These are phyloP conservation scores for Apodemus speciosus DNA, from an alignment of 2,113 vertebrate species.

Conservation along the genomic window DNA sequence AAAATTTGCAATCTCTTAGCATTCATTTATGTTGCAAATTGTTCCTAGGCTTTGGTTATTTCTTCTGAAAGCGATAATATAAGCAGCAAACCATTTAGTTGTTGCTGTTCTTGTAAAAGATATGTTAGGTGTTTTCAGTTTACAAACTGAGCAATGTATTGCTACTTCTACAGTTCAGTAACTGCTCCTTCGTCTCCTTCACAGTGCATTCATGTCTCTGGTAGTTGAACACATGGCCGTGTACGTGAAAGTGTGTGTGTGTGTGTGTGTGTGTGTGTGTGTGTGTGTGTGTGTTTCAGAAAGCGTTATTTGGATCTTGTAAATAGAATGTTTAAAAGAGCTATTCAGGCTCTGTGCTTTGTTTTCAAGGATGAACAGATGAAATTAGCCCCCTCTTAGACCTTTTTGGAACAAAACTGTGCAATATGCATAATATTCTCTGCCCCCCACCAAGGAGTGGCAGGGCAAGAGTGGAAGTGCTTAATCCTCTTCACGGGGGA, in stretches of 20 bases:
- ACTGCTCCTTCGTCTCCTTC: neutral
- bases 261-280: neutral
- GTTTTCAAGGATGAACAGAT: slow-evolving; percentile 54
- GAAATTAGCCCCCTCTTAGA: slow-evolving; percentile 59
- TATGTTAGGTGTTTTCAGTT: slow-evolving; percentile 22
- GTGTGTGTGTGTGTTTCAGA: neutral
- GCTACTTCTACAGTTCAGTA: neutral
- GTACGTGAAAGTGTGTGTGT: neutral
- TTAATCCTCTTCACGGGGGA: slow-evolving; percentile 70
- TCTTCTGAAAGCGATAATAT: slow-evolving; percentile 30
- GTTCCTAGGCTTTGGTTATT: neutral
- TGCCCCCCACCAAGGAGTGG: neutral
- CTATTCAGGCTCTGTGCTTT: slow-evolving; percentile 26
- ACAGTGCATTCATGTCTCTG: neutral
- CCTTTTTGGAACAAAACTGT: slow-evolving; percentile 17
- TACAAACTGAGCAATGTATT: slow-evolving; percentile 22
- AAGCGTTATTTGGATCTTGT: slow-evolving; percentile 42
- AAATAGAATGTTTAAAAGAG: slow-evolving; percentile 37
- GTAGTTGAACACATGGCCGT: neutral
- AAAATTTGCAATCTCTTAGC: neutral
- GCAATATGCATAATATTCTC: neutral
- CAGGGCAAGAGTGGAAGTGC: neutral
- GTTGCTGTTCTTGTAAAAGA: neutral
- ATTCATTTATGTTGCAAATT: neutral
- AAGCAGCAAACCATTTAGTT: neutral